Conservation (phyloP, 2,797 vertebrate genomes). For the Tachyglossus aculeatus region DNA sequence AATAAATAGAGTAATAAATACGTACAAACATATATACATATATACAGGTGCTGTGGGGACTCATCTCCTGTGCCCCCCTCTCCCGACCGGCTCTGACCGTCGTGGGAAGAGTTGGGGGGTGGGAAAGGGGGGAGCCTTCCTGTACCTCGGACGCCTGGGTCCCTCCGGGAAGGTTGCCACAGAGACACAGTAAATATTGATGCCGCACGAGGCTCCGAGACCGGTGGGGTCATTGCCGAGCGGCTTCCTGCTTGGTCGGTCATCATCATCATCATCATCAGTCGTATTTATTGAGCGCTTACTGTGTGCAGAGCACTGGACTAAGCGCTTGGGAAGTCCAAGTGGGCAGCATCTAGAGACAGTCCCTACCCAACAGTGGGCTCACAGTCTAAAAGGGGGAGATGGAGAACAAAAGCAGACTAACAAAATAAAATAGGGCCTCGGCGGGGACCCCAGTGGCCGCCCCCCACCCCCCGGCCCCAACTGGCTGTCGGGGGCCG, state of each 20-base stretch:
- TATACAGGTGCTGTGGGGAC: no score
- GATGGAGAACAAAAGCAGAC: no score
- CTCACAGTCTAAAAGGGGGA: no score
- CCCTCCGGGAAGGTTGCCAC: slow-evolving; percentile 57
- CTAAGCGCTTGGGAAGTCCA: no score
- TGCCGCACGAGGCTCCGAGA: slow-evolving; percentile 63
- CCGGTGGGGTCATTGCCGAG: slow-evolving; percentile 60
- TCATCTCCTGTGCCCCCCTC: not conserved
- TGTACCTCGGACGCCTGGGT: slow-evolving; percentile 28
- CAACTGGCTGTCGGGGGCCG: not conserved
- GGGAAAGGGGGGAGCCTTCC: slow-evolving; percentile 46
- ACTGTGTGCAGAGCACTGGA: no score
- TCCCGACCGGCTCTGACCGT: slow-evolving; percentile 2
- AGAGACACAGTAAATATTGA: slow-evolving; percentile 63
- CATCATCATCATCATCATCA: slow-evolving; percentile 24
- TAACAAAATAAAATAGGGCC: no score
- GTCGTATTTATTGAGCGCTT: no score
- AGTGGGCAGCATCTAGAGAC: no score
- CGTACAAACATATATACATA: no score
- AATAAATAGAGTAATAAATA: no score
- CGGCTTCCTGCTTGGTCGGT: slow-evolving; percentile 20
- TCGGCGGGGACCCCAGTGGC: slow-evolving; percentile 21
- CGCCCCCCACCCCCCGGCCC: slow-evolving; percentile 7
- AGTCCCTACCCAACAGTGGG: no score
- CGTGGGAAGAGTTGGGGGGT: not conserved